Evolutionary conservation across 1,140 invertebrate species (phyloP), one percentile per base, ranked within the genome.

Genomic region (Caenorhabditis inopinata): DNA sequence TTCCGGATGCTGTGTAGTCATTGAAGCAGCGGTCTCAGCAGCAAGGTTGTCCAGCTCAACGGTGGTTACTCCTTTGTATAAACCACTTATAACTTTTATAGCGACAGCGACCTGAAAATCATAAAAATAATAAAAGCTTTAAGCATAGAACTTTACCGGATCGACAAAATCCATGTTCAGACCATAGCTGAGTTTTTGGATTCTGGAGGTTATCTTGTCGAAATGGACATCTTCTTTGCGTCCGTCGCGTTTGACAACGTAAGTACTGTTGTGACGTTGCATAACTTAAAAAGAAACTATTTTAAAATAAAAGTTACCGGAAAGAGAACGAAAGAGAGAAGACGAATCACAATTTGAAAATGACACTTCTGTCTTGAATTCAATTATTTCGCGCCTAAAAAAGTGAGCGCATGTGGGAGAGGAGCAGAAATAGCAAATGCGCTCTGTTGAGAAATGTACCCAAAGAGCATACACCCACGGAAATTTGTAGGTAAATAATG

Each of bases 201-300:
- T 95, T 85, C 96, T 91, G 0, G 94, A 95, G 1, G 96, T 98
- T 78, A 99, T 98, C 92, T 98, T 98, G 89, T 98, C 96, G 89
- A 97, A 95, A 89, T 96, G 94, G 4, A 98, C 93, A 85, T 93
- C 92, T 89, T 99, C 96, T 86, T 93, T 92, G n/a, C 94, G 91
- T 0, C 95, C 95, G 92, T 93, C 95, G 35, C 90, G 78, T 79
- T 91, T 90, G 14, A 90, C 46, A 18, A 91, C 90, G 82, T 81
- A 90, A 85, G 89, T 90, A 74, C 89, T 88, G 25, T 46, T 73
- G 21, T 74, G 42, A 0, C 82, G 78, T 14, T 75, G 58, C 79
- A 83, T 81, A 7, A 35, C 58, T 68, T 16, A n/a, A 42, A 42
- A 27, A 25, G 11, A 68, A 68, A 9, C 3, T 6, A 18, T 6